phyloP scores from a whole-genome alignment of 2,113 vertebrate genomes.

The Gambusia holbrooki region DNA sequence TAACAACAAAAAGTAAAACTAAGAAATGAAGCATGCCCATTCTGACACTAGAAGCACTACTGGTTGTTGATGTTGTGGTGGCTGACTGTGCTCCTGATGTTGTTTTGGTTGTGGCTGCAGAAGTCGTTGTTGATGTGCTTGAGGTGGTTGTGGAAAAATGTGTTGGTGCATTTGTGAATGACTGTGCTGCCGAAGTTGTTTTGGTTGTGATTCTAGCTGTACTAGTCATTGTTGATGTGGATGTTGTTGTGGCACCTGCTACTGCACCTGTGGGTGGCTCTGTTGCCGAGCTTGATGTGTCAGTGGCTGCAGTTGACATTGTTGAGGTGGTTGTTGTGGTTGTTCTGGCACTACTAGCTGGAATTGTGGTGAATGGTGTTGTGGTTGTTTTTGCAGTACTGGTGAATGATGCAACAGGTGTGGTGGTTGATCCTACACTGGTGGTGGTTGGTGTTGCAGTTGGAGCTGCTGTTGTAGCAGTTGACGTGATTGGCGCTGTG shows the following conservation, averaged over 20 bases:
- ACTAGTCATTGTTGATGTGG: background rate
- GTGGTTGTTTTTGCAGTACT: background rate
- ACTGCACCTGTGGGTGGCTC: too few relatives aligned
- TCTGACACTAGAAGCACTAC: background rate
- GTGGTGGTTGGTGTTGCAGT: background rate
- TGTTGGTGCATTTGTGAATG: background rate
- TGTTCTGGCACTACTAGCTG: too few relatives aligned
- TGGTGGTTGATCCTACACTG: too few relatives aligned
- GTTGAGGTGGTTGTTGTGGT: too few relatives aligned
- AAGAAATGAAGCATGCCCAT: background rate
- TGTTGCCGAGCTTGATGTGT: too few relatives aligned
- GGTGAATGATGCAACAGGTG: background rate
- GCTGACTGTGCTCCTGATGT: background rate
- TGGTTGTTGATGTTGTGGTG: background rate
- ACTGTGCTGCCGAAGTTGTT: background rate
- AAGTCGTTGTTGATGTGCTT: background rate
- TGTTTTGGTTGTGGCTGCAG: background rate
- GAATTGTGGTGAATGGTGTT: background rate
- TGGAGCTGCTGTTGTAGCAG: too few relatives aligned
- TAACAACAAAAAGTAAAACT: background rate
- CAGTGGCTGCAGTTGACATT: background rate
- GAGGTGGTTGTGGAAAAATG: background rate
- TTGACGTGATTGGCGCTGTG: too few relatives aligned
- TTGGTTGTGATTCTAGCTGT: background rate
- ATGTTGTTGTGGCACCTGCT: too few relatives aligned